These are phyloP conservation scores for Bufo gargarizans DNA, from an alignment of 2,113 vertebrate species.

Conservation along the genomic window DNA sequence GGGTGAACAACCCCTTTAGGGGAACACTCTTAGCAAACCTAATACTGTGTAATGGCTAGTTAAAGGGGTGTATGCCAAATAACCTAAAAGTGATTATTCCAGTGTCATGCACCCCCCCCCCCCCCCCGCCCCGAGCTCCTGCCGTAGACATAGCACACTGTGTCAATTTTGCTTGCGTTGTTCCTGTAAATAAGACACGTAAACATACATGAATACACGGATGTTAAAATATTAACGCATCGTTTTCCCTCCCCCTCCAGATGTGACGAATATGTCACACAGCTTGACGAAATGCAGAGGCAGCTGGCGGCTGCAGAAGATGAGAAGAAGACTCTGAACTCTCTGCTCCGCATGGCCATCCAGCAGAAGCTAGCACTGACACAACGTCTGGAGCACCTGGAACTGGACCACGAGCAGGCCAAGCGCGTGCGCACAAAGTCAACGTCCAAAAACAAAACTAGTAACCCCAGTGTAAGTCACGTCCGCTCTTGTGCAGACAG, in stretches of 20 bases:
- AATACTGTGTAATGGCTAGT: too few relatives aligned
- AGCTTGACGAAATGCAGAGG: constrained; percentile 97
- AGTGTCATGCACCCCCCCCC: too few relatives aligned
- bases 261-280: constrained; percentile 95
- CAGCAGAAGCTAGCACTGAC: constrained; percentile 98
- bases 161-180: too few relatives aligned
- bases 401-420: constrained; percentile 91
- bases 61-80: too few relatives aligned
- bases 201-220: not conserved
- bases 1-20: too few relatives aligned
- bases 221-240: not conserved
- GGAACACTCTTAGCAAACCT: too few relatives aligned
- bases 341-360: constrained; percentile 96
- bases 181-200: not conserved
- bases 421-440: constrained; percentile 84
- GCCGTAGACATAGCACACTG: not conserved
- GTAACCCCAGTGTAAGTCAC: constrained; percentile 88
- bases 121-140: too few relatives aligned
- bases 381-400: constrained; percentile 93
- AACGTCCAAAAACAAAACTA: constrained; percentile 80
- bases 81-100: too few relatives aligned
- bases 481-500: constrained; percentile 80
- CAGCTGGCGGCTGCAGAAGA: constrained; percentile 95
- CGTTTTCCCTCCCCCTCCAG: constrained; percentile 66
- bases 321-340: constrained; percentile 98